Conservation (phyloP, 53 echinoderm and acorn worm genomes). For the Holothuria leucospilota region DNA sequence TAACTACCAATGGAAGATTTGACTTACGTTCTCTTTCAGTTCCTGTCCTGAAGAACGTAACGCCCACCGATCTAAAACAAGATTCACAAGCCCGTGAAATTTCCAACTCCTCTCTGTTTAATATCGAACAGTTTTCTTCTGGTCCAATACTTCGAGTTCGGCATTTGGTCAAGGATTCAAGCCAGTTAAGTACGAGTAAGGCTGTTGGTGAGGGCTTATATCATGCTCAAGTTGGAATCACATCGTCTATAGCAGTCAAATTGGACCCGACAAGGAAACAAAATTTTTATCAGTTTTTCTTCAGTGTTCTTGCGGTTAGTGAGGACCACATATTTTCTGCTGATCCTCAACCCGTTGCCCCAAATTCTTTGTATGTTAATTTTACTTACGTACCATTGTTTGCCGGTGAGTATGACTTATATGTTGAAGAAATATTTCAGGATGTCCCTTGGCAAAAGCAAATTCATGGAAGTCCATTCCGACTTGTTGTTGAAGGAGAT, state of each 20-base stretch:
- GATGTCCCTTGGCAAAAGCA: not conserved
- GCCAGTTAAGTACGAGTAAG: not conserved
- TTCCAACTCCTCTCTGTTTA: no score
- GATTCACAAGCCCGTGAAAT: no score
- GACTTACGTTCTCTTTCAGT: no score
- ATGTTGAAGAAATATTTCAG: not conserved
- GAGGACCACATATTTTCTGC: slow-evolving; percentile 17
- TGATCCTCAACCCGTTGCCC: not conserved
- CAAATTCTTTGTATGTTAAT: not conserved
- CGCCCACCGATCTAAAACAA: no score
- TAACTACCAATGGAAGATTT: no score
- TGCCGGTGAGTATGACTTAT: slow-evolving; percentile 8
- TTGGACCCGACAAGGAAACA: not conserved
- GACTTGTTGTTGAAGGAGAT: not conserved
- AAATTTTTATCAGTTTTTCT: not conserved
- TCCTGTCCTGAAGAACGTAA: no score
- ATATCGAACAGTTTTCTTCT: no score
- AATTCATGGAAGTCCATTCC: slow-evolving; percentile 30
- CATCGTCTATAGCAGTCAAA: not conserved
- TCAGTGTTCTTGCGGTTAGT: not conserved
- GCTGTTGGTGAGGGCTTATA: not conserved
- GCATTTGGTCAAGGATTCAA: not conserved
- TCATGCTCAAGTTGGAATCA: not conserved
- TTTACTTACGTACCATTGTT: slow-evolving; percentile 1
- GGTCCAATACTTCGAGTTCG: slow-evolving; percentile 12